phyloP scores from a whole-genome alignment of 2,888 invertebrate species.

The Tolmerus cingulatus region DNA sequence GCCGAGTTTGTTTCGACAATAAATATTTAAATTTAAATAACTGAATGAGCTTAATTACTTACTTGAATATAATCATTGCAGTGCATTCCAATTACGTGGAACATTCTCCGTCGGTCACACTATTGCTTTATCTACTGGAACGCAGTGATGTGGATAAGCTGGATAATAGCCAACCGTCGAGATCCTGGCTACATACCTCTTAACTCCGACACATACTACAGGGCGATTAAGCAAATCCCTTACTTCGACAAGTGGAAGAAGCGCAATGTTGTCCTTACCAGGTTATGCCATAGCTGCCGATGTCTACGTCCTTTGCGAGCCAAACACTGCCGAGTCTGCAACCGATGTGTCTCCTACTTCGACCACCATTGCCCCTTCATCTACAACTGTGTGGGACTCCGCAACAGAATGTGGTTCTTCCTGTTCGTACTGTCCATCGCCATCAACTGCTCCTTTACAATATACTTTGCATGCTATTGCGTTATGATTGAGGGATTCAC shows the following conservation, averaged over 20 bases:
- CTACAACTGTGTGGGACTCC: slow-evolving; percentile 91
- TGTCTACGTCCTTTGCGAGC: slow-evolving; percentile 86
- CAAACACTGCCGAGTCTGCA: slow-evolving; percentile 92
- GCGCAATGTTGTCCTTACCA: slow-evolving; percentile 78
- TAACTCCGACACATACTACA: slow-evolving; percentile 88
- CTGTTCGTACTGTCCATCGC: slow-evolving; percentile 87
- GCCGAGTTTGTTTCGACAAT: neutral
- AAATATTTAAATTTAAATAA: neutral
- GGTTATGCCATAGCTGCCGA: slow-evolving; percentile 90
- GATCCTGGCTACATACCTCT: slow-evolving; percentile 91
- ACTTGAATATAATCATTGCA: slow-evolving; percentile 57
- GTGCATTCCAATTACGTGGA: slow-evolving; percentile 92
- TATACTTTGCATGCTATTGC: slow-evolving; percentile 87
- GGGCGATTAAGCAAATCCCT: slow-evolving; percentile 90
- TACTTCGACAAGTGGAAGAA: slow-evolving; percentile 94
- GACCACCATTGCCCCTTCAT: slow-evolving; percentile 97
- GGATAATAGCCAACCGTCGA: slow-evolving; percentile 86
- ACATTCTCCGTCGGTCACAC: slow-evolving; percentile 83
- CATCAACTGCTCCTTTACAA: slow-evolving; percentile 85
- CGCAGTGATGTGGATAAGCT: slow-evolving; percentile 90
- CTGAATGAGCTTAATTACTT: neutral
- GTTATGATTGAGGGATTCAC: slow-evolving; percentile 86
- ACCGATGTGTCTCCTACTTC: slow-evolving; percentile 87
- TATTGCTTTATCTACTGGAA: slow-evolving; percentile 93
- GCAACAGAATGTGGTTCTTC: slow-evolving; percentile 94